Evolutionary conservation across 2,113 vertebrate species (phyloP).

Genomic region (Rhombomys opimus): DNA sequence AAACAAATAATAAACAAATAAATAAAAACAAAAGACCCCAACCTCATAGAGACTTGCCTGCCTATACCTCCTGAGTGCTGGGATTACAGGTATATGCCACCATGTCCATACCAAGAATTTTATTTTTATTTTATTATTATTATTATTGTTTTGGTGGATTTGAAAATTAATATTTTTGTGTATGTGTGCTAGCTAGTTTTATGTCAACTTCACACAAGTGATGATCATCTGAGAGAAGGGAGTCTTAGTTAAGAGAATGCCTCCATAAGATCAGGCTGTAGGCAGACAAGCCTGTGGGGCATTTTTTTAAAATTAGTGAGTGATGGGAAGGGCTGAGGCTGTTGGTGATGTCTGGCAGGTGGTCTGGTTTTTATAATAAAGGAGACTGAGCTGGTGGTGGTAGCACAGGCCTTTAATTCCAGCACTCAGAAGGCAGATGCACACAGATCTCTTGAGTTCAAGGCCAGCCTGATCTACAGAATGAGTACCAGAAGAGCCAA

Average conservation of each 20-base stretch:
- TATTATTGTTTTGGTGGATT: neutral
- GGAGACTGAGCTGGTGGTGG: too few relatives aligned
- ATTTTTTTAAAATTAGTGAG: too few relatives aligned
- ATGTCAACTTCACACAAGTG: too few relatives aligned
- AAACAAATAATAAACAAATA: neutral
- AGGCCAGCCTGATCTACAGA: neutral
- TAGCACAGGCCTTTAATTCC: neutral
- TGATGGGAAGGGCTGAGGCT: too few relatives aligned
- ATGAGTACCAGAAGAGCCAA: neutral
- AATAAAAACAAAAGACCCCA: neutral
- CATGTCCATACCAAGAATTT: too few relatives aligned
- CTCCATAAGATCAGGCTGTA: too few relatives aligned
- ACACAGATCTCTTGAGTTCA: neutral
- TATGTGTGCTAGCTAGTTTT: neutral
- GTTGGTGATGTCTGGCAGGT: too few relatives aligned
- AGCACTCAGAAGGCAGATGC: neutral
- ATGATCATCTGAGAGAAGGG: too few relatives aligned
- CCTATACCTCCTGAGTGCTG: neutral
- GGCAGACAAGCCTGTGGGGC: too few relatives aligned
- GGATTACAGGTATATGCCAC: neutral
- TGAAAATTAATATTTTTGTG: neutral
- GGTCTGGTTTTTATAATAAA: too few relatives aligned
- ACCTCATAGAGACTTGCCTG: neutral
- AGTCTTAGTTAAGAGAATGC: too few relatives aligned
- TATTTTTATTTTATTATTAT: too few relatives aligned